phyloP scores from a whole-genome alignment of 2,113 vertebrate genomes.

The Nesogale talazaci region DNA sequence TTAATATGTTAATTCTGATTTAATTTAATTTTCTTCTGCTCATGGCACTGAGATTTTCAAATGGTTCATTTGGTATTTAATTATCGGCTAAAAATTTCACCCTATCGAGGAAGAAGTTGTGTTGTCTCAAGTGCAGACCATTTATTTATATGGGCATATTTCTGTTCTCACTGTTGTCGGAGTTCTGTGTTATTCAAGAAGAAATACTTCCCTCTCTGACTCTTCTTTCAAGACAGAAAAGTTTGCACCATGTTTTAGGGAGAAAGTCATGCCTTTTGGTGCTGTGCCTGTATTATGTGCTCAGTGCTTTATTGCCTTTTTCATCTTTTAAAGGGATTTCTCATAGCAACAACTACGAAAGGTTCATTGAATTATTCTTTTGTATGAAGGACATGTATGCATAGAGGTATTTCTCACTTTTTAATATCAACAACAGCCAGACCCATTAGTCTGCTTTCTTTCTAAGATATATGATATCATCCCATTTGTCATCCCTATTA shows the following conservation, averaged over 20 bases:
- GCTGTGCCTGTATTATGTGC: conserved; percentile 9
- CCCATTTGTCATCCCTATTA: neutral
- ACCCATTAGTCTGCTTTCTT: neutral
- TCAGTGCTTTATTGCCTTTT: neutral
- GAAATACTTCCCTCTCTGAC: conserved; percentile 56
- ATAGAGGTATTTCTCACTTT: neutral
- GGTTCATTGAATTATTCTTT: neutral
- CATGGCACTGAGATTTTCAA: conserved; percentile 80
- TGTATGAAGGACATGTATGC: neutral
- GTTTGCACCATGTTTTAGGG: conserved; percentile 9
- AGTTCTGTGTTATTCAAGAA: conserved; percentile 50
- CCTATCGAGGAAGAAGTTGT: conserved; percentile 72
- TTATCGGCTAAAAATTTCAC: conserved; percentile 83
- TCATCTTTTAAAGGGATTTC: neutral
- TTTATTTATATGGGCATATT: conserved; percentile 75
- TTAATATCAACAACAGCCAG: neutral
- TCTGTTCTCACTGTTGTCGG: conserved; percentile 6
- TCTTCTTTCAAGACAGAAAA: conserved; percentile 71
- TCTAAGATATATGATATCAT: neutral
- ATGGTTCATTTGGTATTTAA: conserved; percentile 87
- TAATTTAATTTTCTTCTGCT: conserved; percentile 86
- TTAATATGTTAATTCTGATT: conserved; percentile 83
- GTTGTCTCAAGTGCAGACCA: conserved; percentile 74
- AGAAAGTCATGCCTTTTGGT: neutral
- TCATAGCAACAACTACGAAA: neutral